Conservation (phyloP, 92 coral and sea anemone genomes). For the Zoanthus sansibaricus region DNA sequence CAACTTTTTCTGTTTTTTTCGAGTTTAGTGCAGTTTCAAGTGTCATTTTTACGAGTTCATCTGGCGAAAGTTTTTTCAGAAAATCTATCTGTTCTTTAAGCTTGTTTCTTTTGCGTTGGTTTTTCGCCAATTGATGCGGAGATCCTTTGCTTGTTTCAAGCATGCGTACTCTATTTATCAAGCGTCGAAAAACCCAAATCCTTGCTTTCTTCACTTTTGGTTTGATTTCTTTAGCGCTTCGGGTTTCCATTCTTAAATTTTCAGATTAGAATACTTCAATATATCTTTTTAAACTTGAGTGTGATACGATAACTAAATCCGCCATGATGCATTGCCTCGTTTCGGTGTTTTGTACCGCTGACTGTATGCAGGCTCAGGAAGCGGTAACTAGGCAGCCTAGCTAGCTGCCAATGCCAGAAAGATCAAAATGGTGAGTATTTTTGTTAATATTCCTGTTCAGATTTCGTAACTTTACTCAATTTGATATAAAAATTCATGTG, state of each 20-base stretch:
- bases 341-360: neutral
- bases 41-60: slow-evolving; percentile 40
- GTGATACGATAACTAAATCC: neutral
- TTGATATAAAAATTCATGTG: neutral
- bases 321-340: slow-evolving; percentile 45
- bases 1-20: neutral
- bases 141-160: slow-evolving; percentile 81
- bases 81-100: slow-evolving; percentile 74
- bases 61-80: slow-evolving; percentile 66
- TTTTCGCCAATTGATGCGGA: slow-evolving; percentile 74
- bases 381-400: slow-evolving; percentile 69
- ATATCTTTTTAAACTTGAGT: neutral
- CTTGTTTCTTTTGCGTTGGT: slow-evolving; percentile 74
- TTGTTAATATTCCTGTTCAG: neutral
- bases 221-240: slow-evolving; percentile 52
- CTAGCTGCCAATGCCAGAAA: neutral
- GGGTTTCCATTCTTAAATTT: neutral
- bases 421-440: slow-evolving; percentile 60
- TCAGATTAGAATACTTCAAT: too few species aligned
- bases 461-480: neutral
- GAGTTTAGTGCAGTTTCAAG: neutral
- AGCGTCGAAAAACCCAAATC: slow-evolving; percentile 79
- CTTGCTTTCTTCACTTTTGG: slow-evolving; percentile 80
- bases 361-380: slow-evolving; percentile 57
- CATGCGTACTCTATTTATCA: slow-evolving; percentile 75